Percentiles rank a stretch among this genome's conserved stretches.
These are phyloP conservation scores for Scaptodrosophila latifasciaeformis DNA, from an alignment of 2,888 invertebrate genomes.

Conservation along the genomic window DNA sequence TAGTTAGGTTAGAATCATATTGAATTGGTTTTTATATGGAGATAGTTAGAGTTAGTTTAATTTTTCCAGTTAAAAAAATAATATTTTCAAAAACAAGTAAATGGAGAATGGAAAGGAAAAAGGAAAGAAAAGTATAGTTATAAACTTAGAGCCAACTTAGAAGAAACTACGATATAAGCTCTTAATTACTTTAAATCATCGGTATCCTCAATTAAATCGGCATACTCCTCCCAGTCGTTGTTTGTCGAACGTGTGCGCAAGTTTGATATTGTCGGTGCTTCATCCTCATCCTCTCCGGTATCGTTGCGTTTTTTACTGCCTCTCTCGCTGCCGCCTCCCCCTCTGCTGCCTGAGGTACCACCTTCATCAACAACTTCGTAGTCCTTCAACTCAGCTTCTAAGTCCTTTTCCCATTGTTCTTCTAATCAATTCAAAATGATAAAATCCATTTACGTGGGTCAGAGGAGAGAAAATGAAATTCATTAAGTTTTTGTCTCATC, in stretches of 20 bases:
- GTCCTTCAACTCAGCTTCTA: conserved; percentile 95
- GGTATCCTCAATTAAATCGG: conserved; percentile 75
- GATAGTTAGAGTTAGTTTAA: conserved; percentile 29
- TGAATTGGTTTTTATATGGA: neutral
- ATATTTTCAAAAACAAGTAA: conserved; percentile 47
- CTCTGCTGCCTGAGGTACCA: conserved; percentile 46
- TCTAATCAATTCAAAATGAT: conserved; percentile 73
- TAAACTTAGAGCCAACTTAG: conserved; percentile 74
- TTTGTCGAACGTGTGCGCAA: conserved; percentile 73
- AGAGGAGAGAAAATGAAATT: conserved; percentile 31
- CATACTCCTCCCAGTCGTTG: conserved; percentile 75
- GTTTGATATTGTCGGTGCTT: conserved; percentile 72
- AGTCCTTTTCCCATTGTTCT: conserved; percentile 97
- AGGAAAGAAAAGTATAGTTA: conserved; percentile 61
- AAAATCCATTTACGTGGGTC: too few relatives aligned
- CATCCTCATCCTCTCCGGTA: conserved; percentile 54
- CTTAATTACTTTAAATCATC: conserved; percentile 76
- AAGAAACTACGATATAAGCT: conserved; percentile 76
- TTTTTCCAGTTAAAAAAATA: conserved; percentile 36
- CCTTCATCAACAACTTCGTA: conserved; percentile 89
- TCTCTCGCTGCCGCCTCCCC: conserved; percentile 25
- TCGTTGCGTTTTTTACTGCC: conserved; percentile 11
- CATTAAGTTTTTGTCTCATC: conserved; percentile 57
- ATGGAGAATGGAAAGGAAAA: conserved; percentile 47
- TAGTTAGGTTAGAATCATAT: neutral